Evolutionary conservation across 2,888 invertebrate species (phyloP), one percentile per base, ranked within the genome.

Genomic region (Stratiomys singularior): DNA sequence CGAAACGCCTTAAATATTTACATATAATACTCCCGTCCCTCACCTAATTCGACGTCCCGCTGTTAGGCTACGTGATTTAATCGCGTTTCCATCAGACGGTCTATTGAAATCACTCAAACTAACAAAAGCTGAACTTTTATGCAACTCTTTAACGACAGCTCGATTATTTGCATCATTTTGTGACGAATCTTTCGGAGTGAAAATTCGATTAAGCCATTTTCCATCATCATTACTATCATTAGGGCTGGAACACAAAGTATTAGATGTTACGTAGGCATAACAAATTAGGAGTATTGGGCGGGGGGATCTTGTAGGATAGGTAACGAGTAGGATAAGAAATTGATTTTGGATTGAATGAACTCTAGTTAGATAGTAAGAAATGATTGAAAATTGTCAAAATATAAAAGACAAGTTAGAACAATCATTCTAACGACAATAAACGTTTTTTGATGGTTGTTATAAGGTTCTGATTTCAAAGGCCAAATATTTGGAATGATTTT

Each of bases 21-120:
- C 46, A 44, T 5, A 64, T n/a, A 11, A 30, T 28, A 64, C 25
- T 63, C 81, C 82, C 82, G 81, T 82, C 87, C 87, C 88, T 88
- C 88, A 88, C 88, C 88, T 88, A 88, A 88, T 86, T 84, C 85
- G 86, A 82, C 85, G 85, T 86, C 88, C 88, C 84, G 84, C 82
- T 83, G 86, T 86, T 79, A 83, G 81, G 23, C 82, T 83, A 81
- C 84, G 84, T 81, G 83, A 82, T 82, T 86, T 85, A 80, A 85
- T 85, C 79, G 84, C 84, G 82, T 81, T 81, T 82, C 86, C 87
- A 82, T 84, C 85, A 77, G 81, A 81, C 80, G 87, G 87, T 82
- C 84, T 85, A 86, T 87, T 87, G 82, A 87, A 87, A 85, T 86
- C 85, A 81, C 83, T 84, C 77, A 77, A 37, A 56, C 76, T 72